Evolutionary conservation across 2,113 vertebrate species (phyloP), one percentile per base, ranked within the genome.

Genomic region (Carassius auratus): DNA sequence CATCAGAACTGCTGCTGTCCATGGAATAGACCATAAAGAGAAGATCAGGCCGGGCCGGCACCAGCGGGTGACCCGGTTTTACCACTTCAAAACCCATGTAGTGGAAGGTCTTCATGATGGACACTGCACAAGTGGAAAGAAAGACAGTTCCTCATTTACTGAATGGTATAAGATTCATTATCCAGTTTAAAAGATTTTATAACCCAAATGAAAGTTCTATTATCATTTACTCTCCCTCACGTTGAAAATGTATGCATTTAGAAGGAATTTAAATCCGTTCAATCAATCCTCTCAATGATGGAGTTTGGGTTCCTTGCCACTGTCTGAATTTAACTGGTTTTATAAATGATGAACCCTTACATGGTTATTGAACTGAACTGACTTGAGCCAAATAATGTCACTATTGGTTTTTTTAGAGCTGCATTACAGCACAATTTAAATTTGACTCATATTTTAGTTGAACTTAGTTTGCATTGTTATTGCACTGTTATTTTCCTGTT

Each of bases 31-130:
- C 96, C 98, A 99, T 99, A 92, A 99, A 99, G 94, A 96, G 94
- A 92, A 98, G 95, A 3, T 98, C 97, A 3, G 97, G 95, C 88
- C 95, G 95, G 0, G 93, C 92, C 0, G 98, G 98, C 61, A 99
- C 96, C 86, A 95, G 93, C 12, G 97, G 97, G 90, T 97, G 95
- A 38, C 96, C 98, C 42, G 98, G 98, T 89, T 96, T 96, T 91
- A 99, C 97, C 77, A 98, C 95, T 93, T 99, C 96, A 90, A 99
- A 98, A 92, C 98, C 98, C 95, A 99, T 90, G 93, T 98, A 99
- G 94, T 97, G 97, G 94, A 99, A 99, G 2, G 97, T 98, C 95
- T 95, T 98, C 92, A 97, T 95, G 91, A 99, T 95, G 15, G 96
- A 95, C 94, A 95, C 98, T 99, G 92, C 68, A 89, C 64, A 57